These are phyloP conservation scores for Semaprochilodus insignis DNA, from an alignment of 2,797 vertebrate species.

Conservation along the genomic window DNA sequence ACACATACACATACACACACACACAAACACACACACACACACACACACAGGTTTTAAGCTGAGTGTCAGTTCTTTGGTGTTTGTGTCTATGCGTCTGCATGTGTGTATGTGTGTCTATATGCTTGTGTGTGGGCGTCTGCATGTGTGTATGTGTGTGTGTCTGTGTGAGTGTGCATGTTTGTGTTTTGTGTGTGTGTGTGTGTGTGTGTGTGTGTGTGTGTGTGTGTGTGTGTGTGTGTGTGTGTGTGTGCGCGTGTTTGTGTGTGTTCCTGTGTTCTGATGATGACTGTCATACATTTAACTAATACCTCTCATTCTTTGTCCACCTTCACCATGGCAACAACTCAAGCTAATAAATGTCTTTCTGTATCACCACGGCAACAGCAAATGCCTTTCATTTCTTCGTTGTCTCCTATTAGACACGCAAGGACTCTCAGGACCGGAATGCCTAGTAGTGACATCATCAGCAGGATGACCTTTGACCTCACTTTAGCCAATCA, in stretches of 20 bases:
- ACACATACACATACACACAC: constrained; percentile 16
- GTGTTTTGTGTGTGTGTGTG: neutral
- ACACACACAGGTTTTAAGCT: neutral
- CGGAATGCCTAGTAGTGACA: neutral
- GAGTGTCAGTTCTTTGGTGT: neutral
- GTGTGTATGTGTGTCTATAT: neutral
- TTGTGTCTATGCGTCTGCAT: neutral
- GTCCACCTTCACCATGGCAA: constrained; percentile 16
- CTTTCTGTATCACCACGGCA: neutral
- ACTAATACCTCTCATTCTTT: neutral
- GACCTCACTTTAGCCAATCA: neutral
- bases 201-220: neutral
- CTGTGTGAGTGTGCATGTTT: no score
- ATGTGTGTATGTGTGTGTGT: neutral
- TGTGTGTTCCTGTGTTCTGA: neutral
- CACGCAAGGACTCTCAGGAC: neutral
- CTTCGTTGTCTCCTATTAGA: neutral
- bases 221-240: neutral
- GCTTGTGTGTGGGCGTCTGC: no score
- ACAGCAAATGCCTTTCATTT: neutral
- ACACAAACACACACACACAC: constrained; percentile 22
- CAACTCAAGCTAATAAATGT: neutral
- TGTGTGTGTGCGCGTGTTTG: neutral
- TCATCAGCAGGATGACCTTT: neutral
- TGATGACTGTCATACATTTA: neutral